These are phyloP conservation scores for Scolopax rusticola DNA, from an alignment of 2,797 vertebrate species.

Conservation along the genomic window DNA sequence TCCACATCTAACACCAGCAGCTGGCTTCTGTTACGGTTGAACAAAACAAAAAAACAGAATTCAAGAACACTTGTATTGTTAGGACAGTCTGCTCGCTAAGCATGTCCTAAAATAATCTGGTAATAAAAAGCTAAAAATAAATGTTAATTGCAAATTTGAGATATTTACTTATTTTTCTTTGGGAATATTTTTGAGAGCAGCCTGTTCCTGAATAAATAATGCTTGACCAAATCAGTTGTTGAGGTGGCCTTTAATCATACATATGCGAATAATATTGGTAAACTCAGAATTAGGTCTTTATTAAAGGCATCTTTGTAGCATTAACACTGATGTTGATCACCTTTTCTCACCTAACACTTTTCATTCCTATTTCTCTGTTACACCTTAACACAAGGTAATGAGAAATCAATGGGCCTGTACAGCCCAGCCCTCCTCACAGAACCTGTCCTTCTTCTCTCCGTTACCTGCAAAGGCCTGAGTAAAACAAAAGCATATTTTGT, in stretches of 20 bases:
- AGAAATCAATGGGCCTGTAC: background rate
- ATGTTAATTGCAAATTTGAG: background rate
- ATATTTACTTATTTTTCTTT: background rate
- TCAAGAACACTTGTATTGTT: background rate
- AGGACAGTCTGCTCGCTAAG: background rate
- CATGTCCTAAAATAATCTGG: background rate
- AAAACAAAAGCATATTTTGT: background rate
- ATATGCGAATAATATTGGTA: background rate
- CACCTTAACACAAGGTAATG: accelerated
- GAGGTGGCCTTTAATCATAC: background rate
- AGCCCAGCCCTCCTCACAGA: background rate
- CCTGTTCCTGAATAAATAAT: background rate
- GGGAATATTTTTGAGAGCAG: background rate
- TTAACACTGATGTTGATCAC: background rate
- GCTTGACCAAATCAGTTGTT: background rate
- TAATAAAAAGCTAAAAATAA: slow-evolving; percentile 8
- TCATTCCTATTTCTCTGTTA: background rate
- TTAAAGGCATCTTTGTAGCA: background rate
- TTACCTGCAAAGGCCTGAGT: background rate
- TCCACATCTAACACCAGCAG: background rate
- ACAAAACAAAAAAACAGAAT: background rate
- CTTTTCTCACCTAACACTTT: background rate
- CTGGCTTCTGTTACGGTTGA: background rate
- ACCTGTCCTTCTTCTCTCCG: background rate
- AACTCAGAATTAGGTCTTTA: background rate